These are phyloP conservation scores for Agonopterix arenella DNA, from an alignment of 2,888 invertebrate species.

Conservation along the genomic window DNA sequence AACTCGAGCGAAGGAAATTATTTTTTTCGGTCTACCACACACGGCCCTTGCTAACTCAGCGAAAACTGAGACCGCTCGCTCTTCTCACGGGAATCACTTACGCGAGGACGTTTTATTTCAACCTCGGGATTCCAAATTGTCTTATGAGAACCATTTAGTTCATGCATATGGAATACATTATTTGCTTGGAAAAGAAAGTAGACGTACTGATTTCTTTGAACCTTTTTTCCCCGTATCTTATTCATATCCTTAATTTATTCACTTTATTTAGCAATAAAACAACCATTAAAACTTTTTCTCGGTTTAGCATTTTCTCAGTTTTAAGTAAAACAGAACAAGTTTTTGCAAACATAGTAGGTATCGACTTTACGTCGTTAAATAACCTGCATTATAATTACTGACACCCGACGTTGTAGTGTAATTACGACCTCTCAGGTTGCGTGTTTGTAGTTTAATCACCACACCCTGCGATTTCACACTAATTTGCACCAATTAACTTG, in stretches of 20 bases:
- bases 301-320: too few species aligned
- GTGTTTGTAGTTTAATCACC: background rate
- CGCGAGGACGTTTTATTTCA: conserved; percentile 39
- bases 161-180: conserved; percentile 14
- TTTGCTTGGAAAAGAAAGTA: background rate
- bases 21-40: conserved; percentile 76
- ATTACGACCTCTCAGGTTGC: background rate
- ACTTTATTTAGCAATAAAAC: too few species aligned
- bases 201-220: too few species aligned
- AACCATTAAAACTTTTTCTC: too few species aligned
- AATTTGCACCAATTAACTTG: conserved; percentile 4
- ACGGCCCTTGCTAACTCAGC: conserved; percentile 70
- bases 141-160: conserved; percentile 21
- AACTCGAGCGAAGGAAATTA: conserved; percentile 72
- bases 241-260: too few species aligned
- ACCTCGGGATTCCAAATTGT: conserved; percentile 23
- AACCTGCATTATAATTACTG: too few species aligned
- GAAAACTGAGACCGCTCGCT: conserved; percentile 51
- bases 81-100: conserved; percentile 50
- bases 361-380: too few species aligned
- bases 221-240: too few species aligned
- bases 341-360: too few species aligned
- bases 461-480: background rate
- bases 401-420: too few species aligned
- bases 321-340: too few species aligned